Percentiles rank a stretch among this genome's conserved stretches.
Conservation (phyloP, 2,113 vertebrate species). For the Mastomys natalensis region DNA sequence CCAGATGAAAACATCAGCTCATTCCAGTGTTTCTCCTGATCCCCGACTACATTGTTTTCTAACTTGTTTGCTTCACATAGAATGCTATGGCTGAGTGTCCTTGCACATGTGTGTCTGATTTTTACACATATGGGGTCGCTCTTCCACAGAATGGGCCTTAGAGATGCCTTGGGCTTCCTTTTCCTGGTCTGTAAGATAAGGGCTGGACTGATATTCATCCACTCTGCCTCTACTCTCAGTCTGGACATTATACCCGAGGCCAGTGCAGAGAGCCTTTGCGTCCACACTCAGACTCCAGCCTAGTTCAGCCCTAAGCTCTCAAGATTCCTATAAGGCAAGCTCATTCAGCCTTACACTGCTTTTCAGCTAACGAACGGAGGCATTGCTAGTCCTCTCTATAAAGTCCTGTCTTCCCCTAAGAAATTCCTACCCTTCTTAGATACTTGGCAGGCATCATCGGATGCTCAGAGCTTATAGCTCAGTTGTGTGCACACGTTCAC, state of each 20-base stretch:
- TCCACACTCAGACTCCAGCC: not conserved
- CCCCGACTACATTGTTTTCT: not conserved
- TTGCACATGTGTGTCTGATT: not conserved
- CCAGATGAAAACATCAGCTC: not conserved
- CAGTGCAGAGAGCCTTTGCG: not conserved
- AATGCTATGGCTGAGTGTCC: not conserved
- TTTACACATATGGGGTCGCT: not conserved
- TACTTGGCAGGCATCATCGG: not conserved
- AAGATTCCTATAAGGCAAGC: not conserved
- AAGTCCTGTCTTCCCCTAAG: not conserved
- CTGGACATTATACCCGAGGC: not conserved
- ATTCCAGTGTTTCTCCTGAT: not conserved
- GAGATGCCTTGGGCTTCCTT: not conserved
- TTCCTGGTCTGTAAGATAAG: not conserved
- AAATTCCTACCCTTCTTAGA: not conserved
- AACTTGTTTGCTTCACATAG: not conserved
- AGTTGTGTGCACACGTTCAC: fast-evolving
- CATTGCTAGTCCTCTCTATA: not conserved
- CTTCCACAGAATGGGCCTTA: not conserved
- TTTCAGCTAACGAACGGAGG: not conserved
- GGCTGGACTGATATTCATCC: fast-evolving
- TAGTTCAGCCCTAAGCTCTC: not conserved
- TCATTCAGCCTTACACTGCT: not conserved
- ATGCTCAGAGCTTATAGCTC: not conserved
- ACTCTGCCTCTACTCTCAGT: not conserved